Evolutionary conservation across 2,113 vertebrate genomes (phyloP), one percentile per base, ranked within the genome.

Genomic region (Onychostoma macrolepis): DNA sequence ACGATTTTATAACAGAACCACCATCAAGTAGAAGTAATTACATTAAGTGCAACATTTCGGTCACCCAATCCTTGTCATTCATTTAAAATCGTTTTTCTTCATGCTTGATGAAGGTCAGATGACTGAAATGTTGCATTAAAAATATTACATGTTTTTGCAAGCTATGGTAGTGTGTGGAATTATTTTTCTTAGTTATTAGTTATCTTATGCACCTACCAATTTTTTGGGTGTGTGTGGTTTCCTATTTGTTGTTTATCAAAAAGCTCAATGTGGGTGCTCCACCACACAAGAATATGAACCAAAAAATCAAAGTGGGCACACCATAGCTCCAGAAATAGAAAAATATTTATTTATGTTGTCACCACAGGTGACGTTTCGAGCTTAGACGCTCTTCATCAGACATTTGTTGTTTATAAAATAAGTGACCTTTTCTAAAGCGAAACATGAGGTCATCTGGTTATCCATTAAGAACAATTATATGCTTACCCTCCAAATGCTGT

Each of bases 391-490:
- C n/a, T n/a, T n/a, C n/a, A n/a, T n/a, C n/a, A 33, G 33, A 33
- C 33, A 45, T 76, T 45, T 45, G 43, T 76, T 45, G 41, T 76
- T 26, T 15, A 45, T 43, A 26, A 41, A 72, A 72, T 12, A 72
- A 72, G 19, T 41, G 36, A 72, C 19, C 69, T 72, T 38, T 72
- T 38, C 19, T 41, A 76, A 76, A 76, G 41, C 72, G 45, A 76
- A 17, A 43, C 72, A 76, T 45, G 72, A 76, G 41, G 41, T 45
- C 41, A 76, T 45, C n/a, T 76, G 41, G 24, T 28, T 75, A 41
- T 75, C 24, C 72, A 26, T 45, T 43, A 12, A 28, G 72, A 75
- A 45, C n/a, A n/a, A 75, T 45, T 75, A 75, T n/a, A 45, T 75
- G 41, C 41, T 45, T 15, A 75, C 13, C 72, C 24, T 75, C 24